Percentiles rank a stretch among this genome's conserved stretches.
Conservation (phyloP, 1,140 invertebrate genomes). For the Calliphora vicina region DNA sequence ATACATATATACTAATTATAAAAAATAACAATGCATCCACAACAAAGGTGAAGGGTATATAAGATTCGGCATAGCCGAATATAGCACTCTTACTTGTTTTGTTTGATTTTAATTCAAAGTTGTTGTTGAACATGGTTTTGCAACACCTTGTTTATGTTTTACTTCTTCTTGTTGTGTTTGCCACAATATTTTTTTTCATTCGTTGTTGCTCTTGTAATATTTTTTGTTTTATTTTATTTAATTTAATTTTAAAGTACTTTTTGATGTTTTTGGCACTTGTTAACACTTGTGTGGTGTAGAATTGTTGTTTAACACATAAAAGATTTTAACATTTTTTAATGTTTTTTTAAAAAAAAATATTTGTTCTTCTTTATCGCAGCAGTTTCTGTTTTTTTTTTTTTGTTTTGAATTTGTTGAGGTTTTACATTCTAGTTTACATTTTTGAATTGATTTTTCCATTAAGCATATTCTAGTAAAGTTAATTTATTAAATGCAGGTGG, state of each 20-base stretch:
- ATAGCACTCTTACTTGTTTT: not conserved
- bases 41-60: too few species aligned
- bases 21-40: too few species aligned
- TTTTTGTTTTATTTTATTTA: not conserved
- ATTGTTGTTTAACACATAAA: not conserved
- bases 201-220: not conserved
- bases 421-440: too few species aligned
- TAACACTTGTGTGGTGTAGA: slow-evolving; percentile 1
- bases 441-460: too few species aligned
- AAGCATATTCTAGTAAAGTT: too few species aligned
- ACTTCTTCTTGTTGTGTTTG: not conserved
- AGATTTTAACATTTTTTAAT: slow-evolving; percentile 8
- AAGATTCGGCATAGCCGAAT: too few species aligned
- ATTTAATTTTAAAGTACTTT: slow-evolving; percentile 31
- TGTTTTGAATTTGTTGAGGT: not conserved
- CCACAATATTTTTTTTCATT: not conserved
- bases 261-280: slow-evolving; percentile 35
- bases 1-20: too few species aligned
- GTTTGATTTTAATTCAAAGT: not conserved
- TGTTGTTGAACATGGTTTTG: not conserved
- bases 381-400: not conserved
- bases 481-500: too few species aligned
- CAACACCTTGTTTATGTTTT: not conserved
- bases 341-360: not conserved
- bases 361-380: not conserved